Evolutionary conservation across 2,113 vertebrate species (phyloP).

Genomic region (Plotosus lineatus): DNA sequence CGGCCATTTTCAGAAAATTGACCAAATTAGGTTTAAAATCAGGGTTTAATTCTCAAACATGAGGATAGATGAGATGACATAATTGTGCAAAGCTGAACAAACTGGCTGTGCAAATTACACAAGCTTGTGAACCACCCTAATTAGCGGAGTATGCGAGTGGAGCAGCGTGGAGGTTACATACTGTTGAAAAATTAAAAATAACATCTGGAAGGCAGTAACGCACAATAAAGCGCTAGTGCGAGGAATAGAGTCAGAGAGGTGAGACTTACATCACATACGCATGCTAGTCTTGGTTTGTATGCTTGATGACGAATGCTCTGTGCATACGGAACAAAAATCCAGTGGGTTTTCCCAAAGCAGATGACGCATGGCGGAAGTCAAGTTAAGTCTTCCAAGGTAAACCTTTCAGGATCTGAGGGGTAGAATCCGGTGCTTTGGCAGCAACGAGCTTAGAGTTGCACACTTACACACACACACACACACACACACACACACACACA

Average conservation of each 20-base stretch:
- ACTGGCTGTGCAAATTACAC: neutral
- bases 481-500: conserved; percentile 16
- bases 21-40: conserved; percentile 1
- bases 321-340: conserved; percentile 20
- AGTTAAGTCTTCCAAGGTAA: conserved; percentile 24
- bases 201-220: conserved; percentile 19
- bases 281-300: conserved; percentile 32
- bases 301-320: conserved; percentile 24
- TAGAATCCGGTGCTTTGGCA: conserved; percentile 35
- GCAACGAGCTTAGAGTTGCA: conserved; percentile 15
- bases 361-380: conserved; percentile 23
- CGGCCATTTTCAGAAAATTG: conserved; percentile 3
- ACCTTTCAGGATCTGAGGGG: neutral
- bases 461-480: conserved; percentile 6
- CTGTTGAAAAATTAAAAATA: conserved; percentile 6
- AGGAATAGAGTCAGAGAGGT: neutral
- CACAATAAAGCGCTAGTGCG: neutral
- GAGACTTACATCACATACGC: neutral
- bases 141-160: conserved; percentile 3
- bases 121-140: neutral
- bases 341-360: conserved; percentile 34
- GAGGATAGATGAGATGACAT: neutral
- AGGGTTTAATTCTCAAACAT: neutral
- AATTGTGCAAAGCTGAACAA: conserved; percentile 19
- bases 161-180: neutral